These are phyloP conservation scores for Pterocles gutturalis DNA, from an alignment of 2,113 vertebrate species.

Conservation along the genomic window DNA sequence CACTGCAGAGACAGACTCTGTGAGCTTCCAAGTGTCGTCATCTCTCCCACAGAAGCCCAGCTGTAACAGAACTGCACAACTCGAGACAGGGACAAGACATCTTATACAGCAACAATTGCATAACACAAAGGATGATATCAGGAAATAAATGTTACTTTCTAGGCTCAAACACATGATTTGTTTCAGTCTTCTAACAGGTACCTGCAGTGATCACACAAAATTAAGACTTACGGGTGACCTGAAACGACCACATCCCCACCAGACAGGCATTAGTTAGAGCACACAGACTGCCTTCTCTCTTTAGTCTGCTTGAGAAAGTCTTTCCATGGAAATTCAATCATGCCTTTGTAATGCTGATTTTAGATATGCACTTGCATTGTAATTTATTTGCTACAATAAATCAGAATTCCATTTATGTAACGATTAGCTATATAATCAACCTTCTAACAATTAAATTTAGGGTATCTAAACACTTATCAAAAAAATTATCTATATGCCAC, in stretches of 20 bases:
- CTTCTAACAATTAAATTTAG: slow-evolving; percentile 17
- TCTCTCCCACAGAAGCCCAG: neutral
- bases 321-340: neutral
- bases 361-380: neutral
- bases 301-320: neutral
- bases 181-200: neutral
- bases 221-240: neutral
- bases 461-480: neutral
- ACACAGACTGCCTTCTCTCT: neutral
- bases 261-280: neutral
- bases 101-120: neutral
- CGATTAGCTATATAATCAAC: neutral
- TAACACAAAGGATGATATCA: neutral
- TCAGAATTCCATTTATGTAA: neutral
- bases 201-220: neutral
- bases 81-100: neutral
- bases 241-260: neutral
- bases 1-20: neutral
- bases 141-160: neutral
- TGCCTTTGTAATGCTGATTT: neutral
- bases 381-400: neutral
- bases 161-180: neutral
- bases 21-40: neutral
- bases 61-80: neutral
- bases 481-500: neutral